Conservation (phyloP, 2,113 vertebrate species). For the Chaetops frenatus region DNA sequence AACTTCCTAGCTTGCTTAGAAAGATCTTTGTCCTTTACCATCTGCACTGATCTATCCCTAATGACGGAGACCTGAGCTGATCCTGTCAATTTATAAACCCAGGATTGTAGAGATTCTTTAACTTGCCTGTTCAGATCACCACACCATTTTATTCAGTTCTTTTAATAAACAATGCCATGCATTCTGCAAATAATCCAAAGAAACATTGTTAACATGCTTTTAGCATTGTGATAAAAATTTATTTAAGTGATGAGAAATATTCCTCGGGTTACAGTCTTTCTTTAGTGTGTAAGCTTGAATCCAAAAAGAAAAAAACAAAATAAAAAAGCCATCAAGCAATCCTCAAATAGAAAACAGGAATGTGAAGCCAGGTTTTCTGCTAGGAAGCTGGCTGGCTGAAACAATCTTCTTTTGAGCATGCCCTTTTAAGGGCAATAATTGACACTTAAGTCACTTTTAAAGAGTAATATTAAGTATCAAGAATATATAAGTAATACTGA, state of each 20-base stretch:
- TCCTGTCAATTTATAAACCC: neutral
- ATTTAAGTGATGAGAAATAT: conserved; percentile 2
- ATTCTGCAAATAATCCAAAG: neutral
- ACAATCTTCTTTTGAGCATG: neutral
- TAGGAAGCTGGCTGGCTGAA: neutral
- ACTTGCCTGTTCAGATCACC: neutral
- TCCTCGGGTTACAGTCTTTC: neutral
- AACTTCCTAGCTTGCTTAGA: neutral
- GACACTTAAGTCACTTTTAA: neutral
- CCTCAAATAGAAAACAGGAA: conserved; percentile 8
- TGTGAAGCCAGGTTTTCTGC: neutral
- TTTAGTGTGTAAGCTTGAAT: neutral
- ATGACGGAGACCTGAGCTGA: neutral
- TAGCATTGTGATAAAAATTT: neutral
- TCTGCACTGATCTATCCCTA: neutral
- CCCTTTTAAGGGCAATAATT: neutral
- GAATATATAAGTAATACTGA: neutral
- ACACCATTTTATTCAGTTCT: neutral
- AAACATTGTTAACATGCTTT: neutral
- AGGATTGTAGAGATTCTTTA: neutral
- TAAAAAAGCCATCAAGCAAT: neutral
- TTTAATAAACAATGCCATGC: neutral
- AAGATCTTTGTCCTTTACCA: neutral
- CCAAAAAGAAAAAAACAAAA: neutral
- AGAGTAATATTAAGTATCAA: neutral